Percentiles rank a stretch among this genome's conserved stretches.
These are phyloP conservation scores for Anas platyrhynchos DNA, from an alignment of 2,113 vertebrate genomes.

Conservation along the genomic window DNA sequence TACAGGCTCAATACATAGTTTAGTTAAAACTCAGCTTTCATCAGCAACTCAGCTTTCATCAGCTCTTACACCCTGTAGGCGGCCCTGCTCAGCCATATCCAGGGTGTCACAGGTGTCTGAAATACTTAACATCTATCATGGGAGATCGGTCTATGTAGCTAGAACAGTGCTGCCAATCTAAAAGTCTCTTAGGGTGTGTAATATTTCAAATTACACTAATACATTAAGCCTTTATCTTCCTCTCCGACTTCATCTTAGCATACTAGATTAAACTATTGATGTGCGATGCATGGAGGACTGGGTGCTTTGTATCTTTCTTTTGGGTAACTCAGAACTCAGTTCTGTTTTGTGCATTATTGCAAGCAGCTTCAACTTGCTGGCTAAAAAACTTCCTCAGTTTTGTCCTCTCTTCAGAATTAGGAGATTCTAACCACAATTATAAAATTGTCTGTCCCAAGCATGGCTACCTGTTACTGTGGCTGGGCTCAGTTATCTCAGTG, in stretches of 20 bases:
- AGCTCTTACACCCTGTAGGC: background rate
- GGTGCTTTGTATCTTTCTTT: background rate
- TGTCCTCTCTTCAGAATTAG: background rate
- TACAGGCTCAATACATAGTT: background rate
- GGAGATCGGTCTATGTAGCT: background rate
- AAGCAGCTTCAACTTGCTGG: background rate
- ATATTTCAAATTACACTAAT: background rate
- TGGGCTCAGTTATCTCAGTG: background rate
- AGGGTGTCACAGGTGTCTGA: background rate
- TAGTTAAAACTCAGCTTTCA: background rate
- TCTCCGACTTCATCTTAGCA: background rate
- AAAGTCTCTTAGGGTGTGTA: background rate
- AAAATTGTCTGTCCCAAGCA: background rate
- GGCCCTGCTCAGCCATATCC: background rate
- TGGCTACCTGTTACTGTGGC: background rate
- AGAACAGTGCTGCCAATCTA: background rate
- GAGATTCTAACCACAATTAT: background rate
- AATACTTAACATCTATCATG: background rate
- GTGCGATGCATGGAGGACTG: fast-evolving
- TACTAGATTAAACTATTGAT: background rate
- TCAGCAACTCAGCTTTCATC: background rate
- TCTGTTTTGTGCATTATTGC: background rate
- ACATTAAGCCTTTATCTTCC: background rate
- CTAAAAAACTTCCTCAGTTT: background rate
- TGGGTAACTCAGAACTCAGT: background rate